Conservation (phyloP, 1,140 invertebrate species). For the Mactra quadrangularis region DNA sequence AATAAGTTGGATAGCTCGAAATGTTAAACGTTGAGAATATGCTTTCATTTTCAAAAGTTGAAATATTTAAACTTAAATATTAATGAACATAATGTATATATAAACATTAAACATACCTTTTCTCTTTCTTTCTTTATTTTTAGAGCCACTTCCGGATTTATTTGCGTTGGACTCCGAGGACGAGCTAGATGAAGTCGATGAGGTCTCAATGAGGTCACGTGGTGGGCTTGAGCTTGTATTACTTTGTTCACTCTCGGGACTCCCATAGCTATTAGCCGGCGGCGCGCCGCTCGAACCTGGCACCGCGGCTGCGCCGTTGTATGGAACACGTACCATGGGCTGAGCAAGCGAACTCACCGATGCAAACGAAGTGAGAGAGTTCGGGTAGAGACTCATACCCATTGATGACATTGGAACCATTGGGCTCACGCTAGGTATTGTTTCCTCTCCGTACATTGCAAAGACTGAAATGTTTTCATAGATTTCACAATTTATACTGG, state of each 20-base stretch:
- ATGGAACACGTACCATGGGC: conserved; percentile 5
- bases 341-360: conserved; percentile 43
- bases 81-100: too few relatives aligned
- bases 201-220: conserved; percentile 20
- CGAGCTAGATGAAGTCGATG: conserved; percentile 25
- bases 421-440: conserved; percentile 8
- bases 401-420: conserved; percentile 15
- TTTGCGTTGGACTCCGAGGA: neutral
- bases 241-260: conserved; percentile 25
- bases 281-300: neutral
- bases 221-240: conserved; percentile 2
- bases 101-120: conserved; percentile 16
- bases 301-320: neutral
- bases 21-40: too few relatives aligned
- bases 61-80: too few relatives aligned
- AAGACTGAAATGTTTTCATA: neutral
- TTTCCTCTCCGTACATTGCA: conserved; percentile 41
- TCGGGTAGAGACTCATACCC: neutral
- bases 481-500: neutral
- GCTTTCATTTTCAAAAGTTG: too few relatives aligned
- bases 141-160: neutral
- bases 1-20: too few relatives aligned
- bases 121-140: conserved; percentile 38
- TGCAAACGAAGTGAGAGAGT: conserved; percentile 30
- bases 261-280: neutral